Percentiles rank a stretch among this genome's conserved stretches.
phyloP scores from a whole-genome alignment of 2,113 vertebrate genomes.

The Hucho hucho region DNA sequence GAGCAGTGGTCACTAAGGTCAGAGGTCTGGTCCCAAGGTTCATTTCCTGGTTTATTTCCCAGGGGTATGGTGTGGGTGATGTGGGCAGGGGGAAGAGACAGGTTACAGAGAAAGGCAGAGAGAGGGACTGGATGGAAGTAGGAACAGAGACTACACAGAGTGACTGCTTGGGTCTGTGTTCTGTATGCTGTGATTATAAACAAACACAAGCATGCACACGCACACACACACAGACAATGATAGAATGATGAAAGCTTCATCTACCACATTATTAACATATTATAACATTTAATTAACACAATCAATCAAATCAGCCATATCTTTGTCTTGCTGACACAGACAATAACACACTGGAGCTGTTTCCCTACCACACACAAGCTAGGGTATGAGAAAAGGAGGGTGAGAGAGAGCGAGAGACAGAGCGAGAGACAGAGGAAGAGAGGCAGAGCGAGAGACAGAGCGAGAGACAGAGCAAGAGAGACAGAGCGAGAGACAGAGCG shows the following conservation, averaged over 20 bases:
- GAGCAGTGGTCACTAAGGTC: neutral
- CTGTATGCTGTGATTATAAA: neutral
- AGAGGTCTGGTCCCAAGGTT: constrained; percentile 13
- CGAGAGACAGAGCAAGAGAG: no score
- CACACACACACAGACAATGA: no score
- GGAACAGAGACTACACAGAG: neutral
- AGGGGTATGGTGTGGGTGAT: constrained; percentile 9
- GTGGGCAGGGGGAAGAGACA: constrained; percentile 4
- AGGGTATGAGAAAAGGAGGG: neutral
- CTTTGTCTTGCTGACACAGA: neutral
- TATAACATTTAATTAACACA: neutral
- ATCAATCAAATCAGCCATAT: neutral
- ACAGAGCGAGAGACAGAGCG: neutral
- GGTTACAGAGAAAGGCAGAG: constrained; percentile 2
- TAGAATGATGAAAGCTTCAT: no score
- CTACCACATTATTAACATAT: neutral
- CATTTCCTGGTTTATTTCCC: constrained; percentile 42
- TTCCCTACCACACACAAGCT: neutral
- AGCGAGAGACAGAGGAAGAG: constrained; percentile 7
- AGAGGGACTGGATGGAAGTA: neutral
- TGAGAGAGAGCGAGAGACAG: constrained; percentile 12
- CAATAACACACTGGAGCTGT: neutral
- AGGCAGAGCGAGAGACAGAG: neutral
- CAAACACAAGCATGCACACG: neutral
- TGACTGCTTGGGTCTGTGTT: constrained; percentile 3